These are phyloP conservation scores for Apodemus speciosus DNA, from an alignment of 2,113 vertebrate species.

Conservation along the genomic window DNA sequence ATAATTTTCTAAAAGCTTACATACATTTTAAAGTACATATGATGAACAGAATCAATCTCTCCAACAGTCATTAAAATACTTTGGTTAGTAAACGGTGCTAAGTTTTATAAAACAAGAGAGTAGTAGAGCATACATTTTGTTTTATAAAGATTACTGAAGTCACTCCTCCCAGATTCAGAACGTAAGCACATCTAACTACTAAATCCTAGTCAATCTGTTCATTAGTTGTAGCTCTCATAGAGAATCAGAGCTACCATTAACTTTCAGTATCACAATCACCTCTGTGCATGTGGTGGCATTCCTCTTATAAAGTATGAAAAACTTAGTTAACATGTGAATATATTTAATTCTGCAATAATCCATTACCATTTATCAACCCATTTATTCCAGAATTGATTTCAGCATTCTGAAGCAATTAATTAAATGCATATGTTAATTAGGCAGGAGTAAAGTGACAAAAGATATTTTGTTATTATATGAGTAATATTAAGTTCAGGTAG, in stretches of 20 bases:
- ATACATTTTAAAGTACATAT: constrained; percentile 17
- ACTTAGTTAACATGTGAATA: not conserved
- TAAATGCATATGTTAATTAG: constrained; percentile 9
- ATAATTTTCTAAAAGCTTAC: constrained; percentile 51
- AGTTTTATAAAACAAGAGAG: not conserved
- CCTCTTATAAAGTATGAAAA: not conserved
- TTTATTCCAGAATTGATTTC: constrained; percentile 28
- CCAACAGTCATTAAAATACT: constrained; percentile 8
- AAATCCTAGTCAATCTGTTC: not conserved
- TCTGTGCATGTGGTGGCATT: not conserved
- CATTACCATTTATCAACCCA: constrained; percentile 1
- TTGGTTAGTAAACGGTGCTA: not conserved
- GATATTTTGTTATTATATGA: constrained; percentile 9
- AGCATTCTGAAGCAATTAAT: constrained; percentile 52
- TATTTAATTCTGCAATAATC: constrained; percentile 19
- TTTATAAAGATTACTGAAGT: constrained; percentile 8
- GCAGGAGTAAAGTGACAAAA: constrained; percentile 28
- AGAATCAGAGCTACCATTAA: not conserved
- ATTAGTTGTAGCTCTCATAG: not conserved
- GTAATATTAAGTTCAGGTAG: not conserved
- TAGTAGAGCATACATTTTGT: not conserved
- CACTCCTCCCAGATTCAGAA: not conserved
- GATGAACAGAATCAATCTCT: not conserved
- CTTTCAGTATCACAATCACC: not conserved
- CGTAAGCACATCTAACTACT: constrained; percentile 29